Evolutionary conservation across 2,888 invertebrate genomes (phyloP).

Genomic region (Tetramorium bicarinatum): DNA sequence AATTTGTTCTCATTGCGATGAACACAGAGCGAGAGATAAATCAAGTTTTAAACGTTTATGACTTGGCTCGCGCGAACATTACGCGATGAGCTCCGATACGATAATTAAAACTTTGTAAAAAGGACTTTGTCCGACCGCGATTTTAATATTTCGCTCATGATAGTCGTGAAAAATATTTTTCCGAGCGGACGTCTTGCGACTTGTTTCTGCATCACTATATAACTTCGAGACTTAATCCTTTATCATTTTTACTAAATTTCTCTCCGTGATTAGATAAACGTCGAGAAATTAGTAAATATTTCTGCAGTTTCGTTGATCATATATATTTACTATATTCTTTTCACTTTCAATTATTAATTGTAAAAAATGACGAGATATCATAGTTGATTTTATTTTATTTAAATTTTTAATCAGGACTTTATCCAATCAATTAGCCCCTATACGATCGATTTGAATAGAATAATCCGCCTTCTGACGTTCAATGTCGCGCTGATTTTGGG

Average conservation of each 20-base stretch:
- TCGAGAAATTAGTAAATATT: background rate
- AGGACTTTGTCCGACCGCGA: constrained; percentile 7
- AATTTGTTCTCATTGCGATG: constrained; percentile 53
- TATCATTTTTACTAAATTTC: no score
- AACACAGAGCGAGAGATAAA: constrained; percentile 40
- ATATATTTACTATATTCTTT: background rate
- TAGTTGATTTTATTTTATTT: no score
- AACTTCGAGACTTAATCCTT: background rate
- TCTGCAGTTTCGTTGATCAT: background rate
- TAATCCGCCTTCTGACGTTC: constrained; percentile 26
- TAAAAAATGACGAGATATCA: background rate
- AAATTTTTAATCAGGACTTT: constrained; percentile 9
- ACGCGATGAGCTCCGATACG: constrained; percentile 26
- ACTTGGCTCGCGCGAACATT: constrained; percentile 39
- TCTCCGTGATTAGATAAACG: background rate
- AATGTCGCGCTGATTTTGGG: constrained; percentile 14
- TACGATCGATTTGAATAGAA: constrained; percentile 1
- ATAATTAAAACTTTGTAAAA: constrained; percentile 44
- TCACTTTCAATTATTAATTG: background rate
- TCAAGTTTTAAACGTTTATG: constrained; percentile 55
- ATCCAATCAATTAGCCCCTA: background rate
- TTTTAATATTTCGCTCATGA: constrained; percentile 32
- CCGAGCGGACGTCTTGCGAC: background rate
- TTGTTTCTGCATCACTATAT: background rate
- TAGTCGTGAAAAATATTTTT: background rate